Evolutionary conservation across 2,888 invertebrate species (phyloP).

Genomic region (Drosophila fulvimacula): DNA sequence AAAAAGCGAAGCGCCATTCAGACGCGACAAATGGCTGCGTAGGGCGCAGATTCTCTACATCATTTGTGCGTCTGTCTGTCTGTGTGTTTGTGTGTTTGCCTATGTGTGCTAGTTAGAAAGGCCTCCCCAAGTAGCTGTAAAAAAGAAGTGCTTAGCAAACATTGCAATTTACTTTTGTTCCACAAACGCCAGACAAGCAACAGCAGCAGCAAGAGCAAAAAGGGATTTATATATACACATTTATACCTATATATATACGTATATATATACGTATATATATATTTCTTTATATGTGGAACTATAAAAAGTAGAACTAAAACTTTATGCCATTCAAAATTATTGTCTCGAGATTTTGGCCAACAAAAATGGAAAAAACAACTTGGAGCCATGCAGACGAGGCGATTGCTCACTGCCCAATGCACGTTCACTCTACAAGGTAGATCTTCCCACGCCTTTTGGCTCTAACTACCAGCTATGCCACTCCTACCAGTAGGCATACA

Average conservation of each 20-base stretch:
- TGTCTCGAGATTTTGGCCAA: constrained; percentile 68
- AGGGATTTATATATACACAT: neutral
- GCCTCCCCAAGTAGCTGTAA: constrained; percentile 62
- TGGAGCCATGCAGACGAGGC: no score
- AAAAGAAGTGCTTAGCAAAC: constrained; percentile 75
- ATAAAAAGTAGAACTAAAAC: constrained; percentile 70
- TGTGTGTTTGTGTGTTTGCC: neutral
- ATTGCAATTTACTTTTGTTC: constrained; percentile 78
- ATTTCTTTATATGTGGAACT: constrained; percentile 17
- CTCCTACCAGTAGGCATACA: no score
- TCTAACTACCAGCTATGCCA: no score
- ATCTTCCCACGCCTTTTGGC: no score
- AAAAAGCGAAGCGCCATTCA: constrained; percentile 38
- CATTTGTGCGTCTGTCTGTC: neutral
- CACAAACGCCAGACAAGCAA: constrained; percentile 33
- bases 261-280: neutral
- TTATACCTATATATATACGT: neutral
- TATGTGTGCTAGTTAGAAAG: constrained; percentile 40
- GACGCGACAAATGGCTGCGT: constrained; percentile 49
- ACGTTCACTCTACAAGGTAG: neutral
- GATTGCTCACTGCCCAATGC: neutral
- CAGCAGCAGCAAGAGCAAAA: neutral
- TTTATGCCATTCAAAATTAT: constrained; percentile 75
- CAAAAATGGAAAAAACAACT: neutral
- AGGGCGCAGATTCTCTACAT: neutral